Base-by-base conservation (phyloP, 2,888 invertebrate genomes). In the Achlya flavicornis region DNA sequence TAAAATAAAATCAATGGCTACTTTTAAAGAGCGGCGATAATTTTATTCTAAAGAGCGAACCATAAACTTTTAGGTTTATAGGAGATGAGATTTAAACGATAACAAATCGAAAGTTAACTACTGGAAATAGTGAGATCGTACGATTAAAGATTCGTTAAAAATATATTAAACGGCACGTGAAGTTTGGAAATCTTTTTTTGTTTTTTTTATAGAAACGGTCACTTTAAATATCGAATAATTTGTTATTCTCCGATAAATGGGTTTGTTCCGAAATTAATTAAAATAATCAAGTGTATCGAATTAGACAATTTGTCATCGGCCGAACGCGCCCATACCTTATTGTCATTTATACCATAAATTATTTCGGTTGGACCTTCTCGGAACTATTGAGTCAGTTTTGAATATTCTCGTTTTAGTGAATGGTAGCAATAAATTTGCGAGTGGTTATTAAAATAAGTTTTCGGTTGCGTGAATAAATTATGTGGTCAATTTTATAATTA, bases 281-380 rank as follows among this genome's bases (percentile, higher is more conserved):
- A 85, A 86, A 88, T 89, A 87, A 88, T 88, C 81, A 82, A 82
- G 80, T 85, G 82, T 82, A 75, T 76, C 87, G 87, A 90, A 92
- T 92, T 88, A 84, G 83, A 84, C 75, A 91, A 92, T 92, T 92
- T 92, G 92, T 92, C 93, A 91, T 89, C 84, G 80, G 65, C 64
- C 77, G 74, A 76, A 73, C 66, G 77, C 75, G 77, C 73, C 77
- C 75, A 76, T 73, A 72, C 72, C 71, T 74, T 77, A 81, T 87
- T 88, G 85, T 90, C 53, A 19, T 53, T 19, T 82, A 78, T 70
- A 69, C 71, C 66, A 61, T 61, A 70, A 83, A 86, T 90, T 90
- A 90, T 89, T 89, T 84, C 87, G 80, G 70, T 70, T 73, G 79
- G 77, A 75, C 86, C 90, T 92, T 92, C 91, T 87, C 68, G 81